These are phyloP conservation scores for Geococcyx californianus DNA, from an alignment of 2,113 vertebrate species.

Conservation along the genomic window DNA sequence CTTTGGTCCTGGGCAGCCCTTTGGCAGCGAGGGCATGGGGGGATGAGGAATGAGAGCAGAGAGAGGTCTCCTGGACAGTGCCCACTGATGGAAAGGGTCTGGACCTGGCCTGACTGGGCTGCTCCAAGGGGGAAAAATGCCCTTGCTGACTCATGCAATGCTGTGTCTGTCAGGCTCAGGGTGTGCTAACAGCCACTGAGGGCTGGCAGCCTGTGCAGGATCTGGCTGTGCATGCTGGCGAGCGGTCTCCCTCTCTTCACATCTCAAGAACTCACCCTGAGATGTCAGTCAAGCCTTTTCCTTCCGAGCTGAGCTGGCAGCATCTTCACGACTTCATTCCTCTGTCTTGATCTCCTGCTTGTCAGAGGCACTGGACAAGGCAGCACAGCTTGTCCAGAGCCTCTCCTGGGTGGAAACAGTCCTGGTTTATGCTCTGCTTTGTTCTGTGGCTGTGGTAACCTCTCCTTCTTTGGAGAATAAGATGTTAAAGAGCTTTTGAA, in stretches of 20 bases:
- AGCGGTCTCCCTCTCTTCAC: rapidly evolving
- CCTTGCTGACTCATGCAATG: background rate
- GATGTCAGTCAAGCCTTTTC: too few species aligned
- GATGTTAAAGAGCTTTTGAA: slow-evolving; percentile 42
- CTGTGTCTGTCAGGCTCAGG: rapidly evolving
- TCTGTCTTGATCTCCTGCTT: background rate
- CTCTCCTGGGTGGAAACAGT: background rate
- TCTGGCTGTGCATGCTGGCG: rapidly evolving
- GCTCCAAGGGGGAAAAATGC: background rate
- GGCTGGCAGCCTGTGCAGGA: background rate
- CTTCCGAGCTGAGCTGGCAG: background rate
- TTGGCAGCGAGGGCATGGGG: rapidly evolving
- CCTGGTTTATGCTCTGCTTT: background rate
- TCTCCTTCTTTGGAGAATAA: slow-evolving; percentile 36
- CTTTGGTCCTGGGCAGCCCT: background rate
- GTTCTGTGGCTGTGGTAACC: background rate
- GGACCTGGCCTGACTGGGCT: background rate
- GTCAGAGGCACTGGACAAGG: background rate
- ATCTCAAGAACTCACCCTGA: rapidly evolving
- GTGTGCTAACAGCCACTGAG: rapidly evolving
- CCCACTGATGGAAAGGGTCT: rapidly evolving
- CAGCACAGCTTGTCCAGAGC: background rate
- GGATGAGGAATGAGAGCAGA: background rate
- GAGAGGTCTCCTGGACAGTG: background rate
- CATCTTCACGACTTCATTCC: rapidly evolving